phyloP scores from a whole-genome alignment of 1,140 invertebrate genomes.

The Drosophila willistoni region DNA sequence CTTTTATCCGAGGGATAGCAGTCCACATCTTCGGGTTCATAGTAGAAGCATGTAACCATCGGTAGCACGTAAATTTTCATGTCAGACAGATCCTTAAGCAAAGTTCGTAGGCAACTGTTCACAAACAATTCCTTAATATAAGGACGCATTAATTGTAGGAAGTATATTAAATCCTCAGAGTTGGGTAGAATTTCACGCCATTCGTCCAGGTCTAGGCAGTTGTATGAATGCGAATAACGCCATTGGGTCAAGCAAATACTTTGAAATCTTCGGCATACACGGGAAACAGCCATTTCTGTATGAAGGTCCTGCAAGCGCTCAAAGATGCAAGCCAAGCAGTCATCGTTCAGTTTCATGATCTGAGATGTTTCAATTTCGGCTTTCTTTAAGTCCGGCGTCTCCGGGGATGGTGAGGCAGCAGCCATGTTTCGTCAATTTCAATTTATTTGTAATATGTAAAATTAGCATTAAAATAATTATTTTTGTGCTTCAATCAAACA shows the following conservation, averaged over 20 bases:
- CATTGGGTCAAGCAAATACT: slow-evolving; percentile 57
- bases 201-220: slow-evolving; percentile 61
- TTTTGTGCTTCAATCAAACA: slow-evolving; percentile 22
- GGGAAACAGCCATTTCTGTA: slow-evolving; percentile 59
- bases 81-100: slow-evolving; percentile 65
- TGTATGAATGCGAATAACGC: slow-evolving; percentile 54
- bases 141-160: slow-evolving; percentile 53
- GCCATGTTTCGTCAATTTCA: slow-evolving; percentile 5
- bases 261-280: slow-evolving; percentile 60
- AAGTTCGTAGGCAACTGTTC: slow-evolving; percentile 58
- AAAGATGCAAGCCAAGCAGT: slow-evolving; percentile 69
- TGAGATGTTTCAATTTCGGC: slow-evolving; percentile 17
- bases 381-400: background rate
- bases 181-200: slow-evolving; percentile 63
- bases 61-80: slow-evolving; percentile 65
- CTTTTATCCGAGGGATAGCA: slow-evolving; percentile 68
- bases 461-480: slow-evolving; percentile 4
- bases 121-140: slow-evolving; percentile 51
- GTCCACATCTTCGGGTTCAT: slow-evolving; percentile 69
- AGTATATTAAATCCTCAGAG: slow-evolving; percentile 64
- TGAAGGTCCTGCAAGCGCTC: slow-evolving; percentile 57
- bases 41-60: slow-evolving; percentile 56
- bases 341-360: slow-evolving; percentile 65
- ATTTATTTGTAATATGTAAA: background rate
- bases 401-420: slow-evolving; percentile 1